Evolutionary conservation across 2,113 vertebrate species (phyloP).

Genomic region (Tenebrosternarchus preto): DNA sequence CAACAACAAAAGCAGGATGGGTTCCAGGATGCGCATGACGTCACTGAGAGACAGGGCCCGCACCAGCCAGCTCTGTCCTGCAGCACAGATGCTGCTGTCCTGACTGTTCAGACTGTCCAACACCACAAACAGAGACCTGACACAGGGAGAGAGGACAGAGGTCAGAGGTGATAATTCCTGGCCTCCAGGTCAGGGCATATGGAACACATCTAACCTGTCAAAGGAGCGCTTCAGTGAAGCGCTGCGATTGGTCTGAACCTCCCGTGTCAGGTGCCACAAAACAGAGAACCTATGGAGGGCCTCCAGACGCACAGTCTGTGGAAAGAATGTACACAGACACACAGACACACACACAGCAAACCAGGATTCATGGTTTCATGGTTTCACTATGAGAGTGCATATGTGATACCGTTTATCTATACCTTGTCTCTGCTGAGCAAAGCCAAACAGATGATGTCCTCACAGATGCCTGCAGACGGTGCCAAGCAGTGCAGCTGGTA

Average conservation of each 20-base stretch:
- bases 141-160: constrained; percentile 23
- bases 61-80: constrained; percentile 91
- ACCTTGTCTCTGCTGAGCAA: constrained; percentile 89
- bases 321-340: constrained; percentile 39
- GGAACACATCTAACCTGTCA: constrained; percentile 79
- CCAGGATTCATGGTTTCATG: constrained; percentile 16
- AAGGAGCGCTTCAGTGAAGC: constrained; percentile 90
- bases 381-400: background rate
- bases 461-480: constrained; percentile 87
- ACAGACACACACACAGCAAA: constrained; percentile 17
- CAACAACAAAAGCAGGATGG: constrained; percentile 89
- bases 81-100: constrained; percentile 86
- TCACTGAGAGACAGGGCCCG: constrained; percentile 89
- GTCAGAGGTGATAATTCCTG: background rate
- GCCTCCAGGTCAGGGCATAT: background rate
- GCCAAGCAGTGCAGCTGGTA: constrained; percentile 94
- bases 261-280: constrained; percentile 96
- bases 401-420: background rate
- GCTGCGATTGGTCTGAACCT: constrained; percentile 86
- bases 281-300: constrained; percentile 92
- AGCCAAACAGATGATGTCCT: constrained; percentile 93
- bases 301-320: constrained; percentile 85
- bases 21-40: constrained; percentile 91
- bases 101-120: constrained; percentile 88
- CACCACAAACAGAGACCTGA: constrained; percentile 94